Evolutionary conservation across 2,888 invertebrate genomes (phyloP).

Genomic region (Drosophila quinaria): DNA sequence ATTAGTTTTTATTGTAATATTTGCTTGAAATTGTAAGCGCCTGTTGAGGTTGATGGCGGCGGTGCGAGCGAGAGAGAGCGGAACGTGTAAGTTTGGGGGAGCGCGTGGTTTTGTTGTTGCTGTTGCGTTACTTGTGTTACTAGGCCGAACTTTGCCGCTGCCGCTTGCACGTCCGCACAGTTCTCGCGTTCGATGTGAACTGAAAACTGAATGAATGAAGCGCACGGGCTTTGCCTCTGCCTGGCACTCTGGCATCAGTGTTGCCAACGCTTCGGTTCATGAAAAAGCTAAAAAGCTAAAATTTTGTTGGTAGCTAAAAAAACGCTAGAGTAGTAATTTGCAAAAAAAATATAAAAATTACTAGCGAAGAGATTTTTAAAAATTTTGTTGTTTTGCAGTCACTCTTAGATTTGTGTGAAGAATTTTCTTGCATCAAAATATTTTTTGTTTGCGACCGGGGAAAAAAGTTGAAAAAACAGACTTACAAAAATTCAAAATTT

Average conservation of each 20-base stretch:
- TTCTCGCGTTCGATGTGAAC: constrained; percentile 85
- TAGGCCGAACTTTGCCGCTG: constrained; percentile 60
- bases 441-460: too few relatives aligned
- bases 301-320: too few relatives aligned
- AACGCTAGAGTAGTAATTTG: too few relatives aligned
- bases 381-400: too few relatives aligned
- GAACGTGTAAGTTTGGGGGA: constrained; percentile 54
- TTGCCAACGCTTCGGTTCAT: too few relatives aligned
- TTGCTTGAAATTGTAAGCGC: constrained; percentile 33
- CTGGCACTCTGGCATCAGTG: constrained; percentile 20
- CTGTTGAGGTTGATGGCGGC: constrained; percentile 50
- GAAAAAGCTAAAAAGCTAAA: too few relatives aligned
- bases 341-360: too few relatives aligned
- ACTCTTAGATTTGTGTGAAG: too few relatives aligned
- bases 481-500: too few relatives aligned
- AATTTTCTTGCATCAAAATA: too few relatives aligned
- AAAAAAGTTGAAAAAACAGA: too few relatives aligned
- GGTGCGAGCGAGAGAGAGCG: constrained; percentile 34
- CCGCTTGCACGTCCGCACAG: constrained; percentile 83
- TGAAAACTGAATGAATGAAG: constrained; percentile 80
- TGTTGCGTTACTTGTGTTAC: constrained; percentile 44
- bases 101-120: constrained; percentile 46
- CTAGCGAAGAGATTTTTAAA: too few relatives aligned
- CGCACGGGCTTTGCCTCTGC: constrained; percentile 46
- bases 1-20: constrained; percentile 1